Evolutionary conservation across 2,888 invertebrate genomes (phyloP), one percentile per base, ranked within the genome.

Genomic region (Julus scanicus): DNA sequence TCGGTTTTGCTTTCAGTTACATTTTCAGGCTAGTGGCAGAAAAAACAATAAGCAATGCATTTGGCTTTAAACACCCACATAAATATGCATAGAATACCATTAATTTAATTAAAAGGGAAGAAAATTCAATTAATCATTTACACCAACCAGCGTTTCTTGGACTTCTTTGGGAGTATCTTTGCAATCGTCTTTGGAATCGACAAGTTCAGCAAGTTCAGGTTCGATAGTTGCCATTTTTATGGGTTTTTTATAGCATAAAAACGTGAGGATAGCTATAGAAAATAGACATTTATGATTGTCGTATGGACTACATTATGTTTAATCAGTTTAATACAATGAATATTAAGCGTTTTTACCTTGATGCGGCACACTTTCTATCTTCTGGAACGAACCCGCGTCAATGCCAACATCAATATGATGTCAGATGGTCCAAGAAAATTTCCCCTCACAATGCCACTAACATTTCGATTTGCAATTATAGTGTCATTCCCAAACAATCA

Each of bases 311-410:
- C 6, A 63, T 63, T 63, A 1, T 20, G 5, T 63, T 63, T n/a
- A 17, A 63, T 15, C n/a, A n/a, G 3, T n/a, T 63, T n/a, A 63
- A 63, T 63, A 11, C 8, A 63, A 20, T 63, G 63, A 63, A 63
- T 63, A 63, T 6, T n/a, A 63, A 63, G 63, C 63, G n/a, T 63
- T 63, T 63, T 63, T 17, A 63, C 63, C n/a, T 63, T n/a, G 17
- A 17, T n/a, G 17, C 8, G n/a, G 4, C n/a, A n/a, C 17, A 63
- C 17, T 63, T 63, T 63, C 63, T 63, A 63, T 63, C 63, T 63
- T 63, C 63, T 63, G 63, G n/a, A 63, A 63, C 63, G n/a, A 63
- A 63, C 63, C 63, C 63, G 63, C 63, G 63, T 63, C 63, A 63
- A 63, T 4, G 53, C 53, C 4, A 63, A n/a, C 63, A 63, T 63